Base-by-base conservation (phyloP, 2,113 vertebrate genomes). In the Acrocephalus kingi region DNA sequence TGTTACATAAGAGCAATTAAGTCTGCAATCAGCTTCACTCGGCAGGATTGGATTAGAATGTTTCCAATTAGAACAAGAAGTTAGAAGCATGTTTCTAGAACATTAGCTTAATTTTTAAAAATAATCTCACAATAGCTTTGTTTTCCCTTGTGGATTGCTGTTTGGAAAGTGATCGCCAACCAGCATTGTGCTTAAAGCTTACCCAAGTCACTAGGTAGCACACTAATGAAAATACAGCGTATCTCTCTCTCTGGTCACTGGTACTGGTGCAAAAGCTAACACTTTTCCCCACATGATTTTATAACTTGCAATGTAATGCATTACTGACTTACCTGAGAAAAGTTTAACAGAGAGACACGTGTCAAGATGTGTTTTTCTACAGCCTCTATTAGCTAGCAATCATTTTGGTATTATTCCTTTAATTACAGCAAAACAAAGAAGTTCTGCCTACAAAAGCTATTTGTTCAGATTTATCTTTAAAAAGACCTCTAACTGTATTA, bases 1-100 rank as follows among this genome's bases (percentile, higher is more conserved):
- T 97, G 88, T 98, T 98, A 97, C 97, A 97, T 97, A 97, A 98
- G 96, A 97, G 96, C 96, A 97, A 98, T 98, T 98, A 98, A 96
- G 91, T 62, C 33, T 4, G 24, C 87, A 81, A 96, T 86, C 91
- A 92, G 93, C 93, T 95, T 95, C 66, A 75, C 72, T 80, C 16
- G 2, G 51, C 43, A 91, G 68, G 90, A 58, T 61, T 19, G 41
- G 82, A 94, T 94, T 95, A 95, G 82, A 93, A 86, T 84, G n/a
- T 90, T 97, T 95, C 89, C 96, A 97, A 89, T 96, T 94, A 96
- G 68, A 94, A 95, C 58, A 87, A 94, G 92, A 96, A 82, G 84
- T 94, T 84, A 96, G 84, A 93, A 79, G 74, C 71, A 55, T 15
- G 3, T 76, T 97, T 81, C 68, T 75, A 68, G 58, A 93, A 89